These are phyloP conservation scores for Atta texana DNA, from an alignment of 1,140 invertebrate species.

Conservation along the genomic window DNA sequence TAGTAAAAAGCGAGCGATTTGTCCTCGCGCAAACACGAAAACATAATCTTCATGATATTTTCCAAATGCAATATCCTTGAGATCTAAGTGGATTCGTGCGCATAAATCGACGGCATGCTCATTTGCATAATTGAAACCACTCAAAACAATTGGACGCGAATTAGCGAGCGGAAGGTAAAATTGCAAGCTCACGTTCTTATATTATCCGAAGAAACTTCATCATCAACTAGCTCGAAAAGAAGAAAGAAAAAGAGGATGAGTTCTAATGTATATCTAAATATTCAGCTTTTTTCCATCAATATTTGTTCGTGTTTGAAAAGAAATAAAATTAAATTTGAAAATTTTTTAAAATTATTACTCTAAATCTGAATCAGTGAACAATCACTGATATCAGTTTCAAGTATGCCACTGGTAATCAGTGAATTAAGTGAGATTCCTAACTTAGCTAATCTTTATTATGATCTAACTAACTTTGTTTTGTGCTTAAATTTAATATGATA, in stretches of 20 bases:
- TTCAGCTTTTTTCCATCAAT: slow-evolving; percentile 14
- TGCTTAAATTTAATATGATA: too few relatives aligned
- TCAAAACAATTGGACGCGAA: slow-evolving; percentile 81
- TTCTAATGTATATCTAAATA: background rate
- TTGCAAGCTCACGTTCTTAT: slow-evolving; percentile 53
- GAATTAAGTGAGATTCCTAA: too few relatives aligned
- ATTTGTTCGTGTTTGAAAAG: slow-evolving; percentile 21
- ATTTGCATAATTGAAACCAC: slow-evolving; percentile 83
- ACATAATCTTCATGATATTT: slow-evolving; percentile 45
- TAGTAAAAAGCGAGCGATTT: slow-evolving; percentile 40
- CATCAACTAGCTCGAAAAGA: background rate
- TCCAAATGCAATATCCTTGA: slow-evolving; percentile 64
- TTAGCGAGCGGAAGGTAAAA: slow-evolving; percentile 68
- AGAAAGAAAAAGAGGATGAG: background rate
- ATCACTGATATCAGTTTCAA: too few relatives aligned
- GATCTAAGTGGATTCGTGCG: slow-evolving; percentile 53
- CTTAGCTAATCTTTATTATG: too few relatives aligned
- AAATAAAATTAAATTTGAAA: slow-evolving; percentile 40
- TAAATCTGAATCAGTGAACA: too few relatives aligned
- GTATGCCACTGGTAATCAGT: too few relatives aligned
- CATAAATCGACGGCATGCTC: slow-evolving; percentile 74
- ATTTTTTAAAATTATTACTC: background rate
- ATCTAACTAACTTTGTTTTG: too few relatives aligned
- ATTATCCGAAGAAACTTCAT: slow-evolving; percentile 47
- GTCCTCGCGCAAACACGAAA: slow-evolving; percentile 42